Conservation (phyloP, 2,113 vertebrate genomes). For the Sylvietta virens region DNA sequence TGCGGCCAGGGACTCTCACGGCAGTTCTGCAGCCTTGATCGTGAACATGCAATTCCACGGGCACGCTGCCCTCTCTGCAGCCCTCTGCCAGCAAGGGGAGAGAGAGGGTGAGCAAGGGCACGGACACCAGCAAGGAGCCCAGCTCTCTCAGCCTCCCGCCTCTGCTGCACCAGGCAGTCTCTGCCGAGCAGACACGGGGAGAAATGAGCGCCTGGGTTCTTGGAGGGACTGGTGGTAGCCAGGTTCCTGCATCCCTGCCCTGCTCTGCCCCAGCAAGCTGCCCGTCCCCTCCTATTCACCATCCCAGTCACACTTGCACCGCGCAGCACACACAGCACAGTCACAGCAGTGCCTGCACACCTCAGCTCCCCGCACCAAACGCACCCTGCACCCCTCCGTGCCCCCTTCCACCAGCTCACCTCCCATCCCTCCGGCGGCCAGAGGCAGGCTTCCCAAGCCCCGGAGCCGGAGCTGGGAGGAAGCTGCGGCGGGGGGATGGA, state of each 20-base stretch:
- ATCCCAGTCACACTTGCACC: neutral
- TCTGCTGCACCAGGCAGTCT: neutral
- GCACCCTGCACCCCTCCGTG: neutral
- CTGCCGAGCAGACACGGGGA: neutral
- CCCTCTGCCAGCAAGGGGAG: neutral
- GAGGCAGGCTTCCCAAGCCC: neutral
- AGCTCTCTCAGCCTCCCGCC: neutral
- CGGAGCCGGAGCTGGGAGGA: neutral
- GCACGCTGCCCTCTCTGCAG: neutral
- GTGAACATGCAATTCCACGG: neutral
- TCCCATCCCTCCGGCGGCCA: neutral
- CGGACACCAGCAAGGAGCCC: neutral
- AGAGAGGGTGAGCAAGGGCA: neutral
- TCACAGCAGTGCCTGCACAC: neutral
- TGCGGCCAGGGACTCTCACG: fast-evolving
- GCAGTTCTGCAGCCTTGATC: neutral
- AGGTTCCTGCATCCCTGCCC: neutral
- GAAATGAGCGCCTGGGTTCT: neutral
- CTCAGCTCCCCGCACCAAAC: neutral
- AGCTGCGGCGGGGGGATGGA: fast-evolving
- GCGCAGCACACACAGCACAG: neutral
- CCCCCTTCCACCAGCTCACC: neutral
- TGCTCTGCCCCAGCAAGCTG: neutral
- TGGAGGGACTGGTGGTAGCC: neutral
- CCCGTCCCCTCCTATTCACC: neutral